These are phyloP conservation scores for Falco concolor DNA, from an alignment of 2,797 vertebrate species.

Conservation along the genomic window DNA sequence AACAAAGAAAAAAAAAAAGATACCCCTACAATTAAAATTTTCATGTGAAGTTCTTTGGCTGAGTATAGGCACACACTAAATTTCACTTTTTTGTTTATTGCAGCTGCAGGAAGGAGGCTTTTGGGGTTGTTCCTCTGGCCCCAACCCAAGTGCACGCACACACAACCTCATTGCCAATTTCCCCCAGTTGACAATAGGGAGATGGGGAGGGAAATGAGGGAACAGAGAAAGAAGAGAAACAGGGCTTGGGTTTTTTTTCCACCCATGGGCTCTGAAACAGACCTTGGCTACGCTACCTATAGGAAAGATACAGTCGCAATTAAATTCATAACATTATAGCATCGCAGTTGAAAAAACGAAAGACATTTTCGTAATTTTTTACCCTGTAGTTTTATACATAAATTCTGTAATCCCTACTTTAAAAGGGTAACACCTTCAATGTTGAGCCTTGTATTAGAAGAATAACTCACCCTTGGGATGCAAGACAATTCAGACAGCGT, in stretches of 20 bases:
- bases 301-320: neutral
- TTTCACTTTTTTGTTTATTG: slow-evolving; percentile 21
- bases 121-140: slow-evolving; percentile 40
- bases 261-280: neutral
- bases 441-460: neutral
- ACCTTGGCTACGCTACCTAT: neutral
- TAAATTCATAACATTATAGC: neutral
- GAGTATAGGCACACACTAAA: neutral
- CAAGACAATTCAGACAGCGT: neutral
- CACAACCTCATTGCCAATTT: slow-evolving; percentile 3
- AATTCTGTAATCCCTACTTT: neutral
- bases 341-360: neutral
- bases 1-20: neutral
- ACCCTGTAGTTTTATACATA: neutral
- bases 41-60: neutral
- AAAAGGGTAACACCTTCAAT: neutral
- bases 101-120: slow-evolving; percentile 58
- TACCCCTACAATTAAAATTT: neutral
- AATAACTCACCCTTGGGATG: neutral
- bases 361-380: neutral
- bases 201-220: slow-evolving; percentile 19
- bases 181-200: neutral
- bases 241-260: neutral
- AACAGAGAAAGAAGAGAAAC: neutral
- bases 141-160: neutral